These are phyloP conservation scores for Trichopria drosophilae DNA, from an alignment of 2,888 invertebrate species.

Conservation along the genomic window DNA sequence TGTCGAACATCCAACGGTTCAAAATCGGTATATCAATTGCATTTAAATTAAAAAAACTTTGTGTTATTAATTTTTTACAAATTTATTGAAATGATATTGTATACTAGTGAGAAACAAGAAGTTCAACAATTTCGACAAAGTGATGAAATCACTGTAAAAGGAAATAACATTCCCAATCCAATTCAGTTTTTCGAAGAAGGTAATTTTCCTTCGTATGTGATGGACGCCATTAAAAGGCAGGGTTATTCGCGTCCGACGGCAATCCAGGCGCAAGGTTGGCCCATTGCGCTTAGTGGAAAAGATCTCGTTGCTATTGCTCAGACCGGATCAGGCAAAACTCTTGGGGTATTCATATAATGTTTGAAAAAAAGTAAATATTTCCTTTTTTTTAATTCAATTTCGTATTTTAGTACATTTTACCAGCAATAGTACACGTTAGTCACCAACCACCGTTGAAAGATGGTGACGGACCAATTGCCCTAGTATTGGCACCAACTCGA, in stretches of 20 bases:
- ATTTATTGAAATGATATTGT: no score
- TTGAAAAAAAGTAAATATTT: no score
- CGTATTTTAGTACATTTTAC: conserved; percentile 86
- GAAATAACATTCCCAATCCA: conserved; percentile 80
- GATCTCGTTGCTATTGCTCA: conserved; percentile 96
- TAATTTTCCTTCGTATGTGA: conserved; percentile 80
- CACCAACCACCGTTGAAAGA: conserved; percentile 82
- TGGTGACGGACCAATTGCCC: conserved; percentile 90
- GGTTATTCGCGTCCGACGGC: conserved; percentile 89
- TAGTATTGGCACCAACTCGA: conserved; percentile 87
- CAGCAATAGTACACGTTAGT: conserved; percentile 93
- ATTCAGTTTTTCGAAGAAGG: conserved; percentile 89
- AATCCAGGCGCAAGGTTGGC: conserved; percentile 94
- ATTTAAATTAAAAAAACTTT: no score
- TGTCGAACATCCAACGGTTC: conserved; percentile 78
- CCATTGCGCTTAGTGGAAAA: conserved; percentile 87
- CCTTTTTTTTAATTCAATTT: no score
- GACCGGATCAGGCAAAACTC: conserved; percentile 89
- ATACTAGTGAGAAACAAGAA: no score
- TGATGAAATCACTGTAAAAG: conserved; percentile 88
- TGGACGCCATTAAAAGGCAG: conserved; percentile 76
- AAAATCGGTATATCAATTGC: no score
- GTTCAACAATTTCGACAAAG: conserved; percentile 85
- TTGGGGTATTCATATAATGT: no score
- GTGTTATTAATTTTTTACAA: no score